These are phyloP conservation scores for Fragum fragum DNA, from an alignment of 2,888 invertebrate genomes.

Conservation along the genomic window DNA sequence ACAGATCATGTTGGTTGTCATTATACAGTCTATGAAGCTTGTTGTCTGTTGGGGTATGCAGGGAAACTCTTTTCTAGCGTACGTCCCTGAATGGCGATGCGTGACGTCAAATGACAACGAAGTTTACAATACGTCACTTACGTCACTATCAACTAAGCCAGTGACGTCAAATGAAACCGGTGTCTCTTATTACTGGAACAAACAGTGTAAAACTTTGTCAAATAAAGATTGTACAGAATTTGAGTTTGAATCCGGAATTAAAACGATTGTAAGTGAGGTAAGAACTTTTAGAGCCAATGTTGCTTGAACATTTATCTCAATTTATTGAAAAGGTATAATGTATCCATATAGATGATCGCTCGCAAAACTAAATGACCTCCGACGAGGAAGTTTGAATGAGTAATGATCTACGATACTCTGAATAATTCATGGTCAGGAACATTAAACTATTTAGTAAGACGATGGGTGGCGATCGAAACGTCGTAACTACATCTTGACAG, in stretches of 20 bases:
- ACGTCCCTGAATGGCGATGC: slow-evolving; percentile 50
- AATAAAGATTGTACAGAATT: background rate
- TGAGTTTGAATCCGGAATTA: slow-evolving; percentile 15
- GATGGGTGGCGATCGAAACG: too few relatives aligned
- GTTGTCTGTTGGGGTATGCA: slow-evolving; percentile 49
- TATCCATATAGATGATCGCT: too few relatives aligned
- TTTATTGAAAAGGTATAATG: too few relatives aligned
- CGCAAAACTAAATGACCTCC: too few relatives aligned
- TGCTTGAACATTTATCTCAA: too few relatives aligned
- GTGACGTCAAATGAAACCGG: background rate
- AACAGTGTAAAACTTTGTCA: slow-evolving; percentile 7
- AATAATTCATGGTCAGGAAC: too few relatives aligned
- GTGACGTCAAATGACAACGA: background rate
- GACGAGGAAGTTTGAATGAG: too few relatives aligned
- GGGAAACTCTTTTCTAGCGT: slow-evolving; percentile 40
- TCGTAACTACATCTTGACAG: too few relatives aligned
- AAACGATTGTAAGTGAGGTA: slow-evolving; percentile 19
- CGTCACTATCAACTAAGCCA: background rate
- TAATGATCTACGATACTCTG: too few relatives aligned
- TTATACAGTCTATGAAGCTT: slow-evolving; percentile 47
- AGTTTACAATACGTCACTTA: background rate
- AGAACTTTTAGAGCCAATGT: too few relatives aligned
- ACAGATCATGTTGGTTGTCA: slow-evolving; percentile 36
- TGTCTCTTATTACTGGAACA: slow-evolving; percentile 11
- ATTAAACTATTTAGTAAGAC: too few relatives aligned